Percentiles rank a stretch among this genome's conserved stretches.
Conservation (phyloP, 2,888 invertebrate species). For the Pristionchus arcanus region DNA sequence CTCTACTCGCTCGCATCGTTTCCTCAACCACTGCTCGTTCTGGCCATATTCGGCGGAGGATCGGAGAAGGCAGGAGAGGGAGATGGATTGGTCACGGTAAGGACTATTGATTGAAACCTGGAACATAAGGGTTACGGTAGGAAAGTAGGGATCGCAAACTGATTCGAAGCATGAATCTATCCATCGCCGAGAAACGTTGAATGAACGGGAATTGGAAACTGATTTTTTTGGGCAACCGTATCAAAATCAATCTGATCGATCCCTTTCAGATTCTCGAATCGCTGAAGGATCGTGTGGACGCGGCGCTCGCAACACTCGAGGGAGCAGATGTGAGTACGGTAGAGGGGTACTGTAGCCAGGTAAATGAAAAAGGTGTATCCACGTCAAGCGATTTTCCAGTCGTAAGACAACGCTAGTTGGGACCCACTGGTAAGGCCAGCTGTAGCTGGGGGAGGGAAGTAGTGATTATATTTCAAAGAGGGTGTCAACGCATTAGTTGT, state of each 20-base stretch:
- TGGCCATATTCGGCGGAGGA: conserved; percentile 87
- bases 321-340: conserved; percentile 79
- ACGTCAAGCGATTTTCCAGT: no score
- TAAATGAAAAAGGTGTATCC: no score
- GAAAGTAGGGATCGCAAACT: neutral
- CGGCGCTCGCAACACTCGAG: conserved; percentile 81
- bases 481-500: no score
- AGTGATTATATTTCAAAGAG: no score
- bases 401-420: no score
- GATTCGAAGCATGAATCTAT: no score
- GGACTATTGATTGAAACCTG: neutral
- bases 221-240: neutral
- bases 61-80: conserved; percentile 30
- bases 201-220: neutral
- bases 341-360: neutral
- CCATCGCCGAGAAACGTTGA: no score
- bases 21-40: conserved; percentile 91
- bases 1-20: conserved; percentile 90
- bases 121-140: neutral
- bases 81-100: neutral
- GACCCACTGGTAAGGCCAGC: no score
- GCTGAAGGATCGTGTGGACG: conserved; percentile 91
- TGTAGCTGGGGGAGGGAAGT: no score
- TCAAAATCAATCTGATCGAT: conserved; percentile 54
- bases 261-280: conserved; percentile 86